A percentile compares a stretch with the other conserved stretches of the same genome.
Evolutionary conservation across 2,888 invertebrate genomes (phyloP).

Genomic region (Leistus spinibarbis): DNA sequence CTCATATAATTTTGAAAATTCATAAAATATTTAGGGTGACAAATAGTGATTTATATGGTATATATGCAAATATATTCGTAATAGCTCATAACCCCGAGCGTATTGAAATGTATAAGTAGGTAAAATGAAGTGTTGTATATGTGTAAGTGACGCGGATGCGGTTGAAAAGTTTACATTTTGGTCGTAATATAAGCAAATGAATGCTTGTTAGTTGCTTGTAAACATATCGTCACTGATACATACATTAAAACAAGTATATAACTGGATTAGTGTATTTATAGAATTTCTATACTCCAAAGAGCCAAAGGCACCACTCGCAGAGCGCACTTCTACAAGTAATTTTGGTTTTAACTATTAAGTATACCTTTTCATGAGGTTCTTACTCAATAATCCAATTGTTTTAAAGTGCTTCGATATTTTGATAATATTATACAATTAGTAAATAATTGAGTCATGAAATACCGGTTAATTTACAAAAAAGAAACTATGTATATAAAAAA

Average conservation of each 20-base stretch:
- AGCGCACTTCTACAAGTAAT: too few relatives aligned
- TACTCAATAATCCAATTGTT: too few relatives aligned
- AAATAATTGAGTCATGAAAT: too few relatives aligned
- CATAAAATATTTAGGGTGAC: too few relatives aligned
- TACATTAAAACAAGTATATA: not conserved
- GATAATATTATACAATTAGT: too few relatives aligned
- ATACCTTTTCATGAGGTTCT: too few relatives aligned
- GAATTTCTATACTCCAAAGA: not conserved
- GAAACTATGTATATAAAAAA: too few relatives aligned
- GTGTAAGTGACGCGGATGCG: not conserved
- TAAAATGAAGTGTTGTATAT: not conserved
- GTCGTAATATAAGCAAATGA: not conserved
- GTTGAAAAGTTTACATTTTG: not conserved
- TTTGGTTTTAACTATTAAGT: too few relatives aligned
- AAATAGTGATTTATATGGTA: too few relatives aligned
- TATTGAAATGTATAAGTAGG: not conserved
- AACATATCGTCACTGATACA: not conserved
- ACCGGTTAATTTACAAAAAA: too few relatives aligned
- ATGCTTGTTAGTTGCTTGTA: not conserved
- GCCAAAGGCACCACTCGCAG: not conserved
- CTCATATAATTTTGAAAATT: too few relatives aligned
- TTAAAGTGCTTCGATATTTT: too few relatives aligned
- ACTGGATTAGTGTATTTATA: not conserved
- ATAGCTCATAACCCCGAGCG: not conserved
- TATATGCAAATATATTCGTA: not conserved